phyloP scores from a whole-genome alignment of 2,888 invertebrate species.

The Silvanus unidentatus region DNA sequence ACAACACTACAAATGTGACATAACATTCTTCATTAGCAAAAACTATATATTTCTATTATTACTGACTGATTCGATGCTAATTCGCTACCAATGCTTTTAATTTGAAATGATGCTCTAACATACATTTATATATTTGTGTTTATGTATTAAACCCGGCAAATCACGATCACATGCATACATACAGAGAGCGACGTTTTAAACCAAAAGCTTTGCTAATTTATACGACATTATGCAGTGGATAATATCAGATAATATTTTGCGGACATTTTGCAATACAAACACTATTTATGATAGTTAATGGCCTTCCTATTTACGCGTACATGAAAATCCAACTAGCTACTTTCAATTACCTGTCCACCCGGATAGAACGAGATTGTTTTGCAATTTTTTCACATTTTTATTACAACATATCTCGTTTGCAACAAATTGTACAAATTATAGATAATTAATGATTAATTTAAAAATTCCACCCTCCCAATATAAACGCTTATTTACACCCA shows the following conservation, averaged over 20 bases:
- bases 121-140: no score
- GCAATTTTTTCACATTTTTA: no score
- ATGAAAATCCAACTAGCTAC: no score
- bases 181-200: constrained; percentile 12
- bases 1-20: constrained; percentile 26
- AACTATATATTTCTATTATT: constrained; percentile 47
- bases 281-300: no score
- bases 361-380: no score
- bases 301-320: no score
- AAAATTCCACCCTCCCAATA: no score
- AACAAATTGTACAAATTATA: no score
- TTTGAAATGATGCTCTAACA: constrained; percentile 28
- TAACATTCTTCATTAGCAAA: constrained; percentile 46
- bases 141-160: constrained; percentile 9
- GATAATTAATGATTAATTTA: no score
- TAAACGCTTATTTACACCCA: no score
- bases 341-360: no score
- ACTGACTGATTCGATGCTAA: constrained; percentile 33
- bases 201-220: constrained; percentile 16
- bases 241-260: constrained; percentile 10
- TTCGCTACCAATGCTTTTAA: constrained; percentile 28
- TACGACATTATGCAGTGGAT: constrained; percentile 15
- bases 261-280: neutral
- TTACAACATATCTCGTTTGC: no score
- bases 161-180: constrained; percentile 15